A percentile compares a stretch with the other conserved stretches of the same genome.
phyloP scores from a whole-genome alignment of 2,113 vertebrate genomes.

The Corapipo altera region DNA sequence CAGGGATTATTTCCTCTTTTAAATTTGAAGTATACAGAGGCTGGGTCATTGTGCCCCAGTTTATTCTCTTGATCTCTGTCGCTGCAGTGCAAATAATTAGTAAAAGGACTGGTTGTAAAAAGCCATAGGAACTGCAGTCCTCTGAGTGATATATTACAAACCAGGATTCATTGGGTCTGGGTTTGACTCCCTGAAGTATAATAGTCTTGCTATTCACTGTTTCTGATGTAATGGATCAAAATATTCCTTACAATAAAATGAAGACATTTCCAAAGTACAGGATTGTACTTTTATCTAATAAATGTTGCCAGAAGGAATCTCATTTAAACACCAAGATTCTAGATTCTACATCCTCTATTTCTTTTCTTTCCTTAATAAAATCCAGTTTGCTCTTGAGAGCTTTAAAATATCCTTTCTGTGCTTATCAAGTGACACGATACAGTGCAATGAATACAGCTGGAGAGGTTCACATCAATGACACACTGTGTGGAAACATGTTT shows the following conservation, averaged over 20 bases:
- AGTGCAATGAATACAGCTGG: background rate
- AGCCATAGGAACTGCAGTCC: background rate
- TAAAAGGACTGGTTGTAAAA: background rate
- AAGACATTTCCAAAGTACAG: background rate
- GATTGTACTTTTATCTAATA: background rate
- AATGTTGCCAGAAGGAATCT: background rate
- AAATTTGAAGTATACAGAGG: background rate
- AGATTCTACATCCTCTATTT: background rate
- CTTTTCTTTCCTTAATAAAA: background rate
- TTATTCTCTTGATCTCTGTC: background rate
- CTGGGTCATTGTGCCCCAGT: background rate
- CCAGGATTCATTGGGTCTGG: background rate
- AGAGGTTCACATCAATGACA: background rate
- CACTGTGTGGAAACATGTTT: background rate
- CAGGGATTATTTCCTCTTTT: background rate
- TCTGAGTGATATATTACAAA: background rate
- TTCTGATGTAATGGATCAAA: background rate
- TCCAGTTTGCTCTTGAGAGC: background rate
- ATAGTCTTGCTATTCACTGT: accelerated
- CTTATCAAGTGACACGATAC: background rate
- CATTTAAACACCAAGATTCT: background rate
- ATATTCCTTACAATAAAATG: background rate
- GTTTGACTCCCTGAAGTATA: background rate
- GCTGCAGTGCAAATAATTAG: background rate
- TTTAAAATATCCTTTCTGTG: background rate